phyloP scores from a whole-genome alignment of 2,113 vertebrate genomes.

The Falco punctatus region DNA sequence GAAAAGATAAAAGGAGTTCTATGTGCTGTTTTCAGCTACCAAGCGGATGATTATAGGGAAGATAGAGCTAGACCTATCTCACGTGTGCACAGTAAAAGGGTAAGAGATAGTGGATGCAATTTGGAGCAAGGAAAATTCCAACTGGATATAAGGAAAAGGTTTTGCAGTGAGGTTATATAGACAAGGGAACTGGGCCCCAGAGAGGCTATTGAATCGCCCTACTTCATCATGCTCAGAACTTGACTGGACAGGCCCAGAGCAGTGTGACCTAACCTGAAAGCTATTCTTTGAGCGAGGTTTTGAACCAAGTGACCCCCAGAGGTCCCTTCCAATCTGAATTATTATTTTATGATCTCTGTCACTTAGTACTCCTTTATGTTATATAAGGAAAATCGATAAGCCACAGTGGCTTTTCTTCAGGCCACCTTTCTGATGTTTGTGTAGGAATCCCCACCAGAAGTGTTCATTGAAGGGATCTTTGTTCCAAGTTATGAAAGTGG shows the following conservation, averaged over 20 bases:
- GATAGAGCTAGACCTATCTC: neutral
- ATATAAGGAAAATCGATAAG: neutral
- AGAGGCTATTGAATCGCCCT: neutral
- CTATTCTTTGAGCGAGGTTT: neutral
- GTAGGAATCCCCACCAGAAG: slow-evolving; percentile 90
- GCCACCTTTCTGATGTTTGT: neutral
- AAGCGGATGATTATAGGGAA: neutral
- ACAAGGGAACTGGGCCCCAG: neutral
- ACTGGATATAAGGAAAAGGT: neutral
- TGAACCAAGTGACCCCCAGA: neutral
- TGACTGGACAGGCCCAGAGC: neutral
- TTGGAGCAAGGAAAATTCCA: neutral
- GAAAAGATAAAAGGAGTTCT: neutral
- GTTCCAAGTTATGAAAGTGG: slow-evolving; percentile 89
- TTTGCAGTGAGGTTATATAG: neutral
- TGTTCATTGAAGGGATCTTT: slow-evolving; percentile 93
- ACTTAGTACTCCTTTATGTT: neutral
- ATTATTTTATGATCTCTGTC: neutral
- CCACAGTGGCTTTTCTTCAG: neutral
- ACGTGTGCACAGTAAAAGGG: neutral
- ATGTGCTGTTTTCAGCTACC: neutral
- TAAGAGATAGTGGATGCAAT: neutral
- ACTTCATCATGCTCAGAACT: neutral
- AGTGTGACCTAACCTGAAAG: neutral
- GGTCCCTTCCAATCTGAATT: neutral